Evolutionary conservation across 2,113 vertebrate species (phyloP), one percentile per base, ranked within the genome.

Genomic region (Scytalopus superciliaris): DNA sequence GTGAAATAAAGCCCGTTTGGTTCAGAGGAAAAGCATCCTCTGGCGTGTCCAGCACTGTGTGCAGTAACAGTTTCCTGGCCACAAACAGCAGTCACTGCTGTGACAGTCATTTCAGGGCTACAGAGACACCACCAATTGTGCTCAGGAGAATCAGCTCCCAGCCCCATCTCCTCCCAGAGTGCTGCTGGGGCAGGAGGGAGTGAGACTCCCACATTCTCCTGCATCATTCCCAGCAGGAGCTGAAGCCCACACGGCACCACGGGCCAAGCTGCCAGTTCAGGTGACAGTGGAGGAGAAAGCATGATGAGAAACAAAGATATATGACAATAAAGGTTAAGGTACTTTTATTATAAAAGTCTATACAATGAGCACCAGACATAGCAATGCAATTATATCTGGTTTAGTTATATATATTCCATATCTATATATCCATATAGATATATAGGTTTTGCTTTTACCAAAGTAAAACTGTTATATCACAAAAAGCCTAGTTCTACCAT

Each of bases 311-410:
- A 95, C 94, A 84, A 77, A 95, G 91, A 86, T 93, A 39, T 94
- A 96, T 94, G 96, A 97, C 97, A 97, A 96, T 96, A 95, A 95
- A 97, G 91, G 95, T 97, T 97, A 97, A 97, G 96, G 98, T 98
- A 95, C 87, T 98, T 98, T 98, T 98, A 98, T 98, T 98, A 98
- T 96, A 98, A 98, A 98, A 98, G 94, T 98, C 97, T 98, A 98
- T 98, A 98, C 98, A 98, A 97, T 97, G 97, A 98, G 96, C 97
- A 94, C 96, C 96, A 98, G 97, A 98, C 97, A 98, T 93, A 97
- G 96, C 95, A 98, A 98, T 97, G 97, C 96, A 97, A 97, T 97
- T 97, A 97, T 93, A 97, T 97, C 91, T 97, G 96, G 96, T 95
- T 94, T 85, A 96, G 95, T 97, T 96, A 97, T 97, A 97, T 98